Evolutionary conservation across 1,140 invertebrate genomes (phyloP), one percentile per base, ranked within the genome.

Genomic region (Himalopsyche phryganea): DNA sequence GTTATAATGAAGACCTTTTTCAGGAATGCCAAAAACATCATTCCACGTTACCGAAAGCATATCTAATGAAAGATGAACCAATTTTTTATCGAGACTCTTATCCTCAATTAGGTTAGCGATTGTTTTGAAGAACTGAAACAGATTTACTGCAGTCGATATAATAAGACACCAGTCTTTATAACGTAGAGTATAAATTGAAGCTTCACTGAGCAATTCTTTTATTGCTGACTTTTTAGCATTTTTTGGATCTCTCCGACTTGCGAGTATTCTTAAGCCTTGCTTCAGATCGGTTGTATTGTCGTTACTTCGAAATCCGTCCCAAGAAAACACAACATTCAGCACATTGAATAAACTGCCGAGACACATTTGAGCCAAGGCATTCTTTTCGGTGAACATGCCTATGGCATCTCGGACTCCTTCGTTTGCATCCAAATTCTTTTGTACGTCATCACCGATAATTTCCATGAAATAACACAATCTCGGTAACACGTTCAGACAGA

Each of bases 31-130:
- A 59, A 76, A 74, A n/a, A 67, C 50, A 60, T 77, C 76, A 60
- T 77, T 79, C 83, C 83, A 85, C 49, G 71, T 69, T 58, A 72
- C 69, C 5, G 69, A 76, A 23, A 85, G 66, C 58, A 84, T 79
- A 35, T 73, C 73, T 41, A 72, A 66, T 38, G 79, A 75, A 48
- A 78, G 66, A 56, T 73, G 66, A 54, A 67, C 74, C 60, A 79
- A 47, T 66, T 72, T 75, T 67, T 69, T 74, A 56, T 61, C 61
- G 46, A 68, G 63, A 48, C 49, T 65, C 58, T 38, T 57, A 53
- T 66, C 70, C 55, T 68, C 67, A 41, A 60, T 71, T 63, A 67
- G 66, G 53, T 67, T 69, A 50, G 73, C 66, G 13, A 81, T 61
- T 20, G 70, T 66, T 53, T 76, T 69, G 28, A 81, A 59, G 5